Evolutionary conservation across 2,888 invertebrate genomes (phyloP).

Genomic region (Lordiphosa andalusiaca): DNA sequence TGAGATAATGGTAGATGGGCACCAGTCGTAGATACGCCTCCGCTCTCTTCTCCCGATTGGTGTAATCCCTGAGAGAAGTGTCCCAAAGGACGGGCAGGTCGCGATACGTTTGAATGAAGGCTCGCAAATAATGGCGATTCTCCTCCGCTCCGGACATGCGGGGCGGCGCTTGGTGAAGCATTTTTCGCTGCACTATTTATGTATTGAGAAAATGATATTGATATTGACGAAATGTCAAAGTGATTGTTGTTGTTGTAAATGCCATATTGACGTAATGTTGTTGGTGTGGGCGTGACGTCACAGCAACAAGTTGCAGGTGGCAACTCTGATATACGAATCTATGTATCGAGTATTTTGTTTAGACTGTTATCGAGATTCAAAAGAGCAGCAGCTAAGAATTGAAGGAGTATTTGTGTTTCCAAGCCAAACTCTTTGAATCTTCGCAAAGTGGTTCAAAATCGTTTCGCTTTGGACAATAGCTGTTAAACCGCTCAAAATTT

Average conservation of each 20-base stretch:
- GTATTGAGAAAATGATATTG: constrained; percentile 31
- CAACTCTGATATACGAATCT: constrained; percentile 7
- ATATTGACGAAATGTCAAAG: constrained; percentile 77
- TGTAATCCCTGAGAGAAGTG: constrained; percentile 76
- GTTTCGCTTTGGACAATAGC: too few species aligned
- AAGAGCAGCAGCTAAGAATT: too few species aligned
- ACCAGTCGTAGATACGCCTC: constrained; percentile 74
- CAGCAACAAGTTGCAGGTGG: constrained; percentile 60
- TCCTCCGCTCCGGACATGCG: constrained; percentile 74
- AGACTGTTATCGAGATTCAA: too few species aligned
- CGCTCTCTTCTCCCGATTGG: constrained; percentile 77
- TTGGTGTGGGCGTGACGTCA: constrained; percentile 50
- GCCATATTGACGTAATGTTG: constrained; percentile 74
- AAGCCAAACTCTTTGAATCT: too few species aligned
- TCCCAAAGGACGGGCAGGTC: constrained; percentile 78
- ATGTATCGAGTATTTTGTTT: too few species aligned
- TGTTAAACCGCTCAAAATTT: too few species aligned
- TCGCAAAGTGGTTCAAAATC: too few species aligned
- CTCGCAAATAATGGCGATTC: constrained; percentile 74
- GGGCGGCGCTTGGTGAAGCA: constrained; percentile 39
- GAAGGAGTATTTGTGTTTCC: too few species aligned
- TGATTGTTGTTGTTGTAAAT: constrained; percentile 53
- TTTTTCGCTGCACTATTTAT: constrained; percentile 26
- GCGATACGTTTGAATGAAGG: constrained; percentile 75
- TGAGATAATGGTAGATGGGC: constrained; percentile 75